These are phyloP conservation scores for Taurulus bubalis DNA, from an alignment of 2,113 vertebrate genomes.

Conservation along the genomic window DNA sequence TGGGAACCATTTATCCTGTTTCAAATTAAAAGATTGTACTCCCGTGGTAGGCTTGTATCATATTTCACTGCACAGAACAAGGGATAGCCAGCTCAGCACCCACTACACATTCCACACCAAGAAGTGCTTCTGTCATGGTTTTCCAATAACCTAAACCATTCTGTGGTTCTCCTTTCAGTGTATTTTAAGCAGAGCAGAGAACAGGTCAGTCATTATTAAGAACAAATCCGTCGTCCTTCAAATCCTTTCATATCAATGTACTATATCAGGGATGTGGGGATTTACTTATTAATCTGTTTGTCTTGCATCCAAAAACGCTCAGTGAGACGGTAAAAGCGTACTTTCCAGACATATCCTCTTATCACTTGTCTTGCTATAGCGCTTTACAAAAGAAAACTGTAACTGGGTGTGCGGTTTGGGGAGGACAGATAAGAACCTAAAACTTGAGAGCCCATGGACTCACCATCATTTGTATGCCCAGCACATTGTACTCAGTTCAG, in stretches of 20 bases:
- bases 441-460: conserved; percentile 60
- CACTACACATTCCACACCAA: background rate
- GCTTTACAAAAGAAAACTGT: background rate
- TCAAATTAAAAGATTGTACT: conserved; percentile 55
- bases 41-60: conserved; percentile 42
- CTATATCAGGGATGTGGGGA: background rate
- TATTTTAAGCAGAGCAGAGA: background rate
- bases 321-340: background rate
- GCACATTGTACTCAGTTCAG: conserved; percentile 57
- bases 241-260: background rate
- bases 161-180: background rate
- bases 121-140: conserved; percentile 26
- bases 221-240: background rate
- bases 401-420: conserved; percentile 30
- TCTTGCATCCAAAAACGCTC: background rate
- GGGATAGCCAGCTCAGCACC: conserved; percentile 24
- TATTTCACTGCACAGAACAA: conserved; percentile 37
- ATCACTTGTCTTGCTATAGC: background rate
- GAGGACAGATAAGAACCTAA: conserved; percentile 44
- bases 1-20: conserved; percentile 34
- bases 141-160: conserved; percentile 9
- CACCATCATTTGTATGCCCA: conserved; percentile 76
- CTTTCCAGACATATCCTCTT: background rate
- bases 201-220: background rate
- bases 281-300: background rate